Evolutionary conservation across 2,797 vertebrate genomes (phyloP).

Genomic region (Rachycentron canadum): DNA sequence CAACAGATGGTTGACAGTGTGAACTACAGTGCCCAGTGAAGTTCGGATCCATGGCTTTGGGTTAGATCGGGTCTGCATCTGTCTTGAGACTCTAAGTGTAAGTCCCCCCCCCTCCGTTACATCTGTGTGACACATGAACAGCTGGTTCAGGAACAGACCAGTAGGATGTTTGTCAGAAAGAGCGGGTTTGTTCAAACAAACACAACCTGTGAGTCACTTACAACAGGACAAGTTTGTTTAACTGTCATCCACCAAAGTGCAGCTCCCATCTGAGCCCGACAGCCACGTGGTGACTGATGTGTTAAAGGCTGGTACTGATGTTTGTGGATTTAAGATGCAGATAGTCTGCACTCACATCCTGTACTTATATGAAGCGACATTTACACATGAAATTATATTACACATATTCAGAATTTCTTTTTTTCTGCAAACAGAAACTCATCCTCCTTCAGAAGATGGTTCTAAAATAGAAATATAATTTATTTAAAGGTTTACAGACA

Average conservation of each 20-base stretch:
- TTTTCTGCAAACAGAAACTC: not conserved
- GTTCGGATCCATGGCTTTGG: not conserved
- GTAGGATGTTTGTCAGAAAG: not conserved
- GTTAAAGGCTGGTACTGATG: not conserved
- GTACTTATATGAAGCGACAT: not conserved
- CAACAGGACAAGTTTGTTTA: not conserved
- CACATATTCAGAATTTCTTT: not conserved
- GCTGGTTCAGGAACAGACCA: not conserved
- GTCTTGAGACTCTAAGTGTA: not conserved
- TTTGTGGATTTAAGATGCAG: too few species aligned
- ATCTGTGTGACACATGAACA: slow-evolving; percentile 29
- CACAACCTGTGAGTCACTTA: not conserved
- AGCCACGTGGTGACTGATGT: not conserved
- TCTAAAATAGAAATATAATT: not conserved
- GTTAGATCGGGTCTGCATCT: not conserved
- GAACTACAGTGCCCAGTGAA: not conserved
- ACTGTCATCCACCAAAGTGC: not conserved
- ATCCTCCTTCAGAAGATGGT: too few species aligned
- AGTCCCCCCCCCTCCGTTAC: not conserved
- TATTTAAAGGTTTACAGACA: too few species aligned
- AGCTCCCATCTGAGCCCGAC: not conserved
- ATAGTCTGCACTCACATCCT: not conserved
- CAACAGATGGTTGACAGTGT: too few species aligned
- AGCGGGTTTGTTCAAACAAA: not conserved
- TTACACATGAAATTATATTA: not conserved